Evolutionary conservation across 2,797 vertebrate species (phyloP).

Genomic region (Cottoperca gobio): DNA sequence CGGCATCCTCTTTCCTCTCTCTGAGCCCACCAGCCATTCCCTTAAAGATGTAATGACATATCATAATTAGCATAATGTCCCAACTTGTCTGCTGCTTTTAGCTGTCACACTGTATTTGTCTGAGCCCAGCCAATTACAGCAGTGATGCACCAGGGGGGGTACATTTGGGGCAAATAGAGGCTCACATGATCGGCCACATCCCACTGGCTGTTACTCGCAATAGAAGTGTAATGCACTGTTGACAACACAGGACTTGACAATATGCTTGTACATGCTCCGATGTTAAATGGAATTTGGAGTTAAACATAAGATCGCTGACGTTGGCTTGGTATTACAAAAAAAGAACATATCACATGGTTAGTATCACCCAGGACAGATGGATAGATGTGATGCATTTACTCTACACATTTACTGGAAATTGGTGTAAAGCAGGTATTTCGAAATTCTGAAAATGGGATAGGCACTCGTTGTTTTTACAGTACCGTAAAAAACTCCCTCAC

Average conservation of each 20-base stretch:
- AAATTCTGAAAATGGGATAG: too few species aligned
- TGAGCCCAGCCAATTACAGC: conserved; percentile 78
- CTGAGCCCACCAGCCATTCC: conserved; percentile 77
- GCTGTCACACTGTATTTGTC: conserved; percentile 82
- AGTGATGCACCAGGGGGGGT: conserved; percentile 28
- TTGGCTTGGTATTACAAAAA: neutral
- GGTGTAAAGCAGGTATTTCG: neutral
- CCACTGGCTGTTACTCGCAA: conserved; percentile 63
- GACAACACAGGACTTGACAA: conserved; percentile 61
- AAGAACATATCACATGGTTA: neutral
- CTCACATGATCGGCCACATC: conserved; percentile 66
- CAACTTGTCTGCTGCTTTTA: conserved; percentile 84
- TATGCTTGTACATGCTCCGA: conserved; percentile 1
- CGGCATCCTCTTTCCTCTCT: conserved; percentile 59
- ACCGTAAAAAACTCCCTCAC: too few species aligned
- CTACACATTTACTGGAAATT: neutral
- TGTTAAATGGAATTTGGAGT: conserved; percentile 18
- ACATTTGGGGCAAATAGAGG: conserved; percentile 59
- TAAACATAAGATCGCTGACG: conserved; percentile 3
- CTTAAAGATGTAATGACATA: conserved; percentile 84
- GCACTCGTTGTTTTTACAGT: too few species aligned
- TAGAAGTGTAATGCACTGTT: conserved; percentile 49
- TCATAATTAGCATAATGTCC: conserved; percentile 86
- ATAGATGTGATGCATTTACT: neutral
- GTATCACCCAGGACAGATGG: neutral